Base-by-base conservation (phyloP, 2,888 invertebrate genomes). In the Stenodema calcarata region DNA sequence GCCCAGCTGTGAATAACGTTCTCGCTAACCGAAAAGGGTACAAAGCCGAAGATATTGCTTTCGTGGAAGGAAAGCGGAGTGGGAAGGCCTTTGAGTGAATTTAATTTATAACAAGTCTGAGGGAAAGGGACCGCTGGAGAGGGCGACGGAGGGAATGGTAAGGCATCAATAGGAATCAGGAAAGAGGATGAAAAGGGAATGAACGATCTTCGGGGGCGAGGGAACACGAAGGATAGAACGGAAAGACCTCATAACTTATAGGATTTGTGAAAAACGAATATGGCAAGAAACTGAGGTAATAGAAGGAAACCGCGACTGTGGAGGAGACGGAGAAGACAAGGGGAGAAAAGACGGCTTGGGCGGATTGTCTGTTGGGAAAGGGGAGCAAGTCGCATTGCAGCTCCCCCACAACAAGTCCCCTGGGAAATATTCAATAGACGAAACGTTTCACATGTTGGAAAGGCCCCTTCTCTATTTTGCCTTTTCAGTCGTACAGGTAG, bases 211-310 rank as follows among this genome's bases (percentile, higher is more conserved):
- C 23, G 62, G 23, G 23, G 18, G 23, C 11, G 7, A 9, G 62
- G 9, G 35, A 73, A 35, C n/a, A 73, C 73, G 73, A 73, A 73
- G 73, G 73, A 73, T 73, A n/a, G 35, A 35, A 41, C 62, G 62
- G 23, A 62, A 62, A 62, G 62, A 62, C 62, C 62, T 75, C 30
- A 42, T 42, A 42, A 75, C 35, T 78, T 80, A 47, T 23, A 80
- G 54, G 50, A 80, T 80, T 80, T 80, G 14, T n/a, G 80, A 80
- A 35, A 80, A 50, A 78, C 78, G 78, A 78, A 78, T 78, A 78
- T 78, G 78, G 44, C 47, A 54, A 80, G 28, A 80, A 80, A 80
- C 80, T 80, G 80, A 27, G 50, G 50, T 54, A 30, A 41, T 23
- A 78, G 44, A 78, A 78, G 23, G 44, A 78, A 47, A 73, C 18